These are phyloP conservation scores for Troilus luridus DNA, from an alignment of 2,888 invertebrate species.

Conservation along the genomic window DNA sequence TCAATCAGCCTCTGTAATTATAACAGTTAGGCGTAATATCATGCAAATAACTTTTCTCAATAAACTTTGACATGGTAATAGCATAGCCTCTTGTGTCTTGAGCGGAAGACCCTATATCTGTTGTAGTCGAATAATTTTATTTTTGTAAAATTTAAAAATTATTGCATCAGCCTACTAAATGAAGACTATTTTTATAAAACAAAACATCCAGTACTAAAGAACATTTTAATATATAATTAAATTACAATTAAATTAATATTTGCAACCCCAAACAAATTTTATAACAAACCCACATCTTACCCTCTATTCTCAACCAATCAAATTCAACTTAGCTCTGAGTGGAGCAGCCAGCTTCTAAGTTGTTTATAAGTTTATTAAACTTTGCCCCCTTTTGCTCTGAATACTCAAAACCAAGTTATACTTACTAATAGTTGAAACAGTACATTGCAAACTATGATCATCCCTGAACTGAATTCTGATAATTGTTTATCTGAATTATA, in stretches of 20 bases:
- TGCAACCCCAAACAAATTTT: background rate
- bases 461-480: background rate
- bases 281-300: background rate
- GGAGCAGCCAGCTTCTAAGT: background rate
- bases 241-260: background rate
- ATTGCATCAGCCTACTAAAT: too few relatives aligned
- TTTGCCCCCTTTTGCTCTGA: slow-evolving; percentile 9
- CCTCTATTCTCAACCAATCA: background rate
- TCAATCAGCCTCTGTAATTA: too few relatives aligned
- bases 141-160: too few relatives aligned
- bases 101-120: too few relatives aligned
- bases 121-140: too few relatives aligned
- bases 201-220: too few relatives aligned
- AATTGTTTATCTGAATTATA: background rate
- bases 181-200: too few relatives aligned
- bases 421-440: background rate
- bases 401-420: slow-evolving; percentile 2
- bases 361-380: slow-evolving; percentile 26
- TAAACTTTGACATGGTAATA: too few relatives aligned
- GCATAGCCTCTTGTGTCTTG: too few relatives aligned
- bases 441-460: background rate
- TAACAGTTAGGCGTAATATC: too few relatives aligned
- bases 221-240: background rate
- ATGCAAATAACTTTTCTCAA: too few relatives aligned
- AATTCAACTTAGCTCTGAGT: slow-evolving; percentile 11